These are phyloP conservation scores for Babylonia areolata DNA, from an alignment of 1,140 invertebrate genomes.

Conservation along the genomic window DNA sequence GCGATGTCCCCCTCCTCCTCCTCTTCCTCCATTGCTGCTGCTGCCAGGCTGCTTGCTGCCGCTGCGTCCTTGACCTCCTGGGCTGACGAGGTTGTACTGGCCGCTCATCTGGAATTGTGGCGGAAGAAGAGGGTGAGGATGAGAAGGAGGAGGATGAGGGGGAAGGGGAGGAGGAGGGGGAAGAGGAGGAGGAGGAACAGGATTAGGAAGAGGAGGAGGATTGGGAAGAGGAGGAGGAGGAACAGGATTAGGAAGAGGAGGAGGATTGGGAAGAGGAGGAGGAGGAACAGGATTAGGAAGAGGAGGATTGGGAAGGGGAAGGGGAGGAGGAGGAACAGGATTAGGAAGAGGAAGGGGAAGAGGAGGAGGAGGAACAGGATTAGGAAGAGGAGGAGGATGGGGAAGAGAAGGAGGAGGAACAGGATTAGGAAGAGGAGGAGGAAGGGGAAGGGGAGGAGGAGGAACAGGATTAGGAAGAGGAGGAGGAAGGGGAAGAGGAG, in stretches of 20 bases:
- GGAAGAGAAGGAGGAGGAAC: neutral
- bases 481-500: neutral
- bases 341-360: neutral
- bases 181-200: neutral
- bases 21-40: no score
- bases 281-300: neutral
- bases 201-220: no score
- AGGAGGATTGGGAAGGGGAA: no score
- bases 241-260: no score
- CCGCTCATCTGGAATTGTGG: conserved; percentile 33
- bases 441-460: neutral
- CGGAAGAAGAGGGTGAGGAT: neutral
- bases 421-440: neutral
- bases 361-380: neutral
- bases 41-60: no score
- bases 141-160: neutral
- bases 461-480: neutral
- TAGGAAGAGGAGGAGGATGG: neutral
- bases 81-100: conserved; percentile 27
- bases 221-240: no score
- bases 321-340: neutral
- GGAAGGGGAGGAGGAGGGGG: neutral
- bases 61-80: neutral
- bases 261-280: neutral
- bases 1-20: no score